Base-by-base conservation (phyloP, 2,797 vertebrate genomes). In the Triplophysa yarkandensis region DNA sequence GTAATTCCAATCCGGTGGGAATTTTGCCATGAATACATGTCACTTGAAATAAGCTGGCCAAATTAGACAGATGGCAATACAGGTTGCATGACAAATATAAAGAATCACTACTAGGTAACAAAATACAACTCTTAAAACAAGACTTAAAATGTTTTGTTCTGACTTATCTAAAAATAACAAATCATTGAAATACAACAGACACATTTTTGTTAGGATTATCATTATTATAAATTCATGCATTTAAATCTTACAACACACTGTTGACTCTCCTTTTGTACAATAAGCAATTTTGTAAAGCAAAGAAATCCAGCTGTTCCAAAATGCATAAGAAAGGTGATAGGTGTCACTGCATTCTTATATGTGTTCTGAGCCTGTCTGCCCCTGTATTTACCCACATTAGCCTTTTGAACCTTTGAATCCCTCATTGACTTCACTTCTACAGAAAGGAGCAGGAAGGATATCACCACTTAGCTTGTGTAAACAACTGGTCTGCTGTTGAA, bases 401-500 rank as follows among this genome's bases (percentile, higher is more conserved):
- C 76, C 85, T 85, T 80, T 86, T 87, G 87, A 88, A 86, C 86
- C 69, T 79, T 80, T 83, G 85, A 72, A 82, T 83, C 80, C 81
- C 82, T 78, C 43, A 62, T 46, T 77, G 70, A 64, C 79, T 80
- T 66, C 67, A 79, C 65, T 81, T 78, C 63, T 87, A 80, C 81
- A 66, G 80, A 86, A 82, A 83, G 74, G 72, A 80, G 83, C 54
- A 83, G 80, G 77, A 81, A 75, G 85, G 83, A 85, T 83, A 87
- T 86, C 65, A 84, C 79, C 87, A 85, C 87, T 90, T 89, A 86
- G 80, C 81, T 83, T 87, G 82, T 83, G 80, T 89, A 88, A 89
- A 90, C 85, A 89, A 78, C 77, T 79, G 85, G 84, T 85, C 81
- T 66, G 61, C 83, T 80, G 85, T 82, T 89, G 89, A 88, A 86